Conservation (phyloP, 2,113 vertebrate species). For the Sylvia atricapilla region DNA sequence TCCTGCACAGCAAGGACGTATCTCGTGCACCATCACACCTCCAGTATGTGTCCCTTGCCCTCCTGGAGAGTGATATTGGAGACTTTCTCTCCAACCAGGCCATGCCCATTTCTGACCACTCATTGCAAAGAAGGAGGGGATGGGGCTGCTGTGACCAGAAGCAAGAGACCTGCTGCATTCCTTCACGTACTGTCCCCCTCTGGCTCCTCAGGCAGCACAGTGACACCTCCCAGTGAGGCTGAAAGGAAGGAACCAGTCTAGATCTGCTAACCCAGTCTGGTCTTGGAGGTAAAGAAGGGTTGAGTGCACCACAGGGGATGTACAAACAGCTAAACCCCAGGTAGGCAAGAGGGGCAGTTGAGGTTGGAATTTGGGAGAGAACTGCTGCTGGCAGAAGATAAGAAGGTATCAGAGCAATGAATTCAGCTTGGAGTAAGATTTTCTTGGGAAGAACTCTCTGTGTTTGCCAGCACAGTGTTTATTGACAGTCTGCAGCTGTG, state of each 20-base stretch:
- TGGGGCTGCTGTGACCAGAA: not conserved
- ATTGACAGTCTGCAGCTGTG: not conserved
- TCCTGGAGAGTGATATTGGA: not conserved
- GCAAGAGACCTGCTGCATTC: fast-evolving
- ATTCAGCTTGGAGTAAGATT: not conserved
- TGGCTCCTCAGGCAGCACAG: not conserved
- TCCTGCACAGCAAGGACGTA: not conserved
- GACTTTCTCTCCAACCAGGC: not conserved
- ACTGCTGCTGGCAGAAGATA: not conserved
- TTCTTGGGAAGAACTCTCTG: not conserved
- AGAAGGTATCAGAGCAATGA: not conserved
- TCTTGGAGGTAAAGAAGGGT: not conserved
- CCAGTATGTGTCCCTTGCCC: not conserved
- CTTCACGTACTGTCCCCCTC: not conserved
- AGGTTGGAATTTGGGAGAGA: not conserved
- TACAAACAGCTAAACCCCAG: not conserved
- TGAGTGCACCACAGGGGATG: not conserved
- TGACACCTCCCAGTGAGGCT: not conserved
- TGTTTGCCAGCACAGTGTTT: not conserved
- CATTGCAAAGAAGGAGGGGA: not conserved
- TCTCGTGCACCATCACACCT: not conserved
- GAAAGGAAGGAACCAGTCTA: not conserved
- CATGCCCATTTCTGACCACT: not conserved
- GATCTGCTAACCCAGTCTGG: not conserved
- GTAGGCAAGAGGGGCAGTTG: not conserved